Evolutionary conservation across 1,140 invertebrate species (phyloP).

Genomic region (Drosophila saltans): DNA sequence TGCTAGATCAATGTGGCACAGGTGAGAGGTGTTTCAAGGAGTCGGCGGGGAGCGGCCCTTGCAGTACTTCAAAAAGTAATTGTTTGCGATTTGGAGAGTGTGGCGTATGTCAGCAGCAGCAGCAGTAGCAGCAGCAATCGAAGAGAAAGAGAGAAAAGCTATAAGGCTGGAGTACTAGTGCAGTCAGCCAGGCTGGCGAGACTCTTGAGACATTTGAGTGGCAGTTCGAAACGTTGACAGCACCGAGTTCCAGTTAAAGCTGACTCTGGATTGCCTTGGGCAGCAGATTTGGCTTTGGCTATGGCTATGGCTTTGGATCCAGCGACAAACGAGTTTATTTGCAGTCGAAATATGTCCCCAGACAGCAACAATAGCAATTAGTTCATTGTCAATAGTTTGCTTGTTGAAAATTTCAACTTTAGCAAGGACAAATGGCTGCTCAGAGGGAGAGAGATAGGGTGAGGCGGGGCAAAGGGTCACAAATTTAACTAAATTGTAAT

Average conservation of each 20-base stretch:
- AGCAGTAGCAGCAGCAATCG: conserved; percentile 16
- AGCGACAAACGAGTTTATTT: conserved; percentile 71
- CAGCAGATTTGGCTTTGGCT: conserved; percentile 31
- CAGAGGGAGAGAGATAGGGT: neutral
- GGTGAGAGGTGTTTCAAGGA: conserved; percentile 46
- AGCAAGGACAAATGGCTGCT: conserved; percentile 55
- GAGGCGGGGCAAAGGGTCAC: conserved; percentile 15
- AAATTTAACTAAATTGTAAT: conserved; percentile 82
- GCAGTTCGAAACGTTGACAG: conserved; percentile 49
- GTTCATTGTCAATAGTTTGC: conserved; percentile 81
- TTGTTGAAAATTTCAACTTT: conserved; percentile 73
- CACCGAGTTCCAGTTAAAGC: conserved; percentile 64
- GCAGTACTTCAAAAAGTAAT: conserved; percentile 78
- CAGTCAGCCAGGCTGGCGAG: conserved; percentile 54
- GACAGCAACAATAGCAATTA: conserved; percentile 80
- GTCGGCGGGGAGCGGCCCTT: conserved; percentile 11
- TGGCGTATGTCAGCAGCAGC: conserved; percentile 50
- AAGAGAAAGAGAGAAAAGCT: conserved; percentile 10
- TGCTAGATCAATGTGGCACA: conserved; percentile 70
- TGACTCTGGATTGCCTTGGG: conserved; percentile 37
- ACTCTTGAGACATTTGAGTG: conserved; percentile 79
- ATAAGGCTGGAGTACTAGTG: conserved; percentile 11
- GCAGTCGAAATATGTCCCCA: conserved; percentile 80
- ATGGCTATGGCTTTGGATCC: conserved; percentile 47
- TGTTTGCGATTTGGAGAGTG: conserved; percentile 79